Conservation (phyloP, 2,113 vertebrate genomes). For the Oryzias javanicus region DNA sequence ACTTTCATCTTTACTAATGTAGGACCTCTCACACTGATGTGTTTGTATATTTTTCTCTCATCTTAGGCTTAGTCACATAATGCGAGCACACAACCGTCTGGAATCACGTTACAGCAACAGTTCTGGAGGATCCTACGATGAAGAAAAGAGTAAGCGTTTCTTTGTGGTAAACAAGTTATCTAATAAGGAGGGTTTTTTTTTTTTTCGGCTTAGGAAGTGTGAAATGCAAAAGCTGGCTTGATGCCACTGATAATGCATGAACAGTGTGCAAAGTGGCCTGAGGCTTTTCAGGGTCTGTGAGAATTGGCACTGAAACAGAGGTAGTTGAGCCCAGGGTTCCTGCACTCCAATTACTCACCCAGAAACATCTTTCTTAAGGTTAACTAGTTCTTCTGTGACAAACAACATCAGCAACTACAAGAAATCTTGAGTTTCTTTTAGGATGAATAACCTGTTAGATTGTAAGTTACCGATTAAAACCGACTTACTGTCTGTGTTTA, state of each 20-base stretch:
- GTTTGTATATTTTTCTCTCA: background rate
- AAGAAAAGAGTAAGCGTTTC: slow-evolving; percentile 90
- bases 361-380: slow-evolving; percentile 30
- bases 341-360: slow-evolving; percentile 27
- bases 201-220: slow-evolving; percentile 20
- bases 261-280: slow-evolving; percentile 29
- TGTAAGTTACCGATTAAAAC: background rate
- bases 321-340: slow-evolving; percentile 15
- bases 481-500: background rate
- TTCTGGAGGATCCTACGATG: slow-evolving; percentile 95
- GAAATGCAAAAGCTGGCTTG: slow-evolving; percentile 14
- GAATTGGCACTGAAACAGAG: slow-evolving; percentile 53
- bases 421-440: background rate
- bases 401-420: background rate
- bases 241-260: slow-evolving; percentile 56
- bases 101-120: slow-evolving; percentile 98
- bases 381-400: background rate
- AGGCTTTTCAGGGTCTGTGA: slow-evolving; percentile 45
- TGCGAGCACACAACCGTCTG: slow-evolving; percentile 89
- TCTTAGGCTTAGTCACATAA: slow-evolving; percentile 65
- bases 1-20: slow-evolving; percentile 4
- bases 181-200: background rate
- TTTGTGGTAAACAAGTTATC: slow-evolving; percentile 4
- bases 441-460: background rate
- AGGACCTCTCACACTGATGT: background rate